Evolutionary conservation across 2,113 vertebrate genomes (phyloP).

Genomic region (Clarias gariepinus): DNA sequence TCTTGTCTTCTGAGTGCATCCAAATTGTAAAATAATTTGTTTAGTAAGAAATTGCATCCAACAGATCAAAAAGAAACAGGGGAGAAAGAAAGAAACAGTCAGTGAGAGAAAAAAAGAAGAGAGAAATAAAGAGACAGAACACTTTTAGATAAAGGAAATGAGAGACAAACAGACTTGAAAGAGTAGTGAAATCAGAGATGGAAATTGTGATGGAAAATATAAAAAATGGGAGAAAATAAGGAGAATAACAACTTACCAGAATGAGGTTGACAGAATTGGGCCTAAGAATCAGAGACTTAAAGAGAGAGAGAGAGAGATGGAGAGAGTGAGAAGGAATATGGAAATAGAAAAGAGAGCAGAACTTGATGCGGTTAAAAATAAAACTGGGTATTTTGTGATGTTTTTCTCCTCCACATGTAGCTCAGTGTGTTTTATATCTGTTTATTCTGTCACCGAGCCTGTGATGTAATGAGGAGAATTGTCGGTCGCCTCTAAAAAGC

Average conservation of each 20-base stretch:
- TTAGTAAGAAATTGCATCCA: not conserved
- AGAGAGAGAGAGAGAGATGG: conserved; percentile 32
- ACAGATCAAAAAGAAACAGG: not conserved
- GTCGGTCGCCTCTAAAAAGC: not conserved
- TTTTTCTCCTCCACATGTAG: conserved; percentile 3
- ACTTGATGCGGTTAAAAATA: conserved; percentile 51
- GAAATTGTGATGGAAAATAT: not conserved
- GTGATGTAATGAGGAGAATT: conserved; percentile 1
- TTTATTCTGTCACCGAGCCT: not conserved
- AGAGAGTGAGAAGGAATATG: not conserved
- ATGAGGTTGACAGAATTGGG: conserved; percentile 73
- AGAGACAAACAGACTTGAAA: not conserved
- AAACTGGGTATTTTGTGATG: not conserved
- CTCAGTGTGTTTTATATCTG: conserved; percentile 9
- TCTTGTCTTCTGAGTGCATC: not conserved
- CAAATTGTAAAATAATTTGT: not conserved
- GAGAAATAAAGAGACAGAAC: not conserved
- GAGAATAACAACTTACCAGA: conserved; percentile 73
- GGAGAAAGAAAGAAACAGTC: not conserved
- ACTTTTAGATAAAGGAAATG: not conserved
- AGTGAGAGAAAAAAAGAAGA: not conserved
- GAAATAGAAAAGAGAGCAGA: conserved; percentile 40
- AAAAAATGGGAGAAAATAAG: conserved; percentile 48
- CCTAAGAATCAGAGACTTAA: conserved; percentile 55
- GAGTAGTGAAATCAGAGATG: not conserved